Evolutionary conservation across 1,140 invertebrate genomes (phyloP).

Genomic region (Drosophila auraria): DNA sequence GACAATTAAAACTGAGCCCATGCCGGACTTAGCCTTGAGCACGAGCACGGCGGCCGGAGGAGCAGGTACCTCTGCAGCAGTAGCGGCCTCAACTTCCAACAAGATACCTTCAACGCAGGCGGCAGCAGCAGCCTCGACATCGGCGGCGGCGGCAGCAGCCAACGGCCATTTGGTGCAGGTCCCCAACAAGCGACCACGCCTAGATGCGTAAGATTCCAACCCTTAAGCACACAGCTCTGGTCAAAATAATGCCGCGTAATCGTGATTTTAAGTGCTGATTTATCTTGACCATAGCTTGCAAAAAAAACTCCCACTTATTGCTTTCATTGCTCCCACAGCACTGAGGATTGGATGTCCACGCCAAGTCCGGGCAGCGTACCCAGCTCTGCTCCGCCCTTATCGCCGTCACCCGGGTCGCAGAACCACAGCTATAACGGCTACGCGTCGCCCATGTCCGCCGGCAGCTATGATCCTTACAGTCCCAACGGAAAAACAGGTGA

Average conservation of each 20-base stretch:
- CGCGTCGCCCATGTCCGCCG: slow-evolving; percentile 92
- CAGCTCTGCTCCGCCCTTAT: slow-evolving; percentile 87
- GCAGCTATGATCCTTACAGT: slow-evolving; percentile 94
- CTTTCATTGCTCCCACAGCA: slow-evolving; percentile 51
- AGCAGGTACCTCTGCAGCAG: slow-evolving; percentile 4
- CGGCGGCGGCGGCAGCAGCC: slow-evolving; percentile 54
- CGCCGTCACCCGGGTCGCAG: slow-evolving; percentile 87
- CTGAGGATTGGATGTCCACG: slow-evolving; percentile 88
- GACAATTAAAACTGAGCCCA: slow-evolving; percentile 78
- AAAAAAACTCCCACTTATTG: neutral
- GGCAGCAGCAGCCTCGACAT: slow-evolving; percentile 38
- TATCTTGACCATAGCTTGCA: neutral
- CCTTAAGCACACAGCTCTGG: too few relatives aligned
- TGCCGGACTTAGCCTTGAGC: slow-evolving; percentile 76
- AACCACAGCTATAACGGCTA: slow-evolving; percentile 89
- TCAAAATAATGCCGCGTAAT: neutral
- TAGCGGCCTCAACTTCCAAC: slow-evolving; percentile 15
- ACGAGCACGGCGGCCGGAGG: slow-evolving; percentile 36
- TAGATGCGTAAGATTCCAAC: slow-evolving; percentile 72
- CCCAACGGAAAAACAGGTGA: slow-evolving; percentile 94
- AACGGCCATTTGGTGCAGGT: slow-evolving; percentile 75
- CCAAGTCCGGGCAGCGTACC: slow-evolving; percentile 87
- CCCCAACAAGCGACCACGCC: slow-evolving; percentile 70
- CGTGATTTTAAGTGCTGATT: too few relatives aligned
- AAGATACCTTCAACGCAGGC: slow-evolving; percentile 25